These are phyloP conservation scores for Trissoscelio sp. DNA, from an alignment of 2,888 invertebrate species.

Conservation along the genomic window DNA sequence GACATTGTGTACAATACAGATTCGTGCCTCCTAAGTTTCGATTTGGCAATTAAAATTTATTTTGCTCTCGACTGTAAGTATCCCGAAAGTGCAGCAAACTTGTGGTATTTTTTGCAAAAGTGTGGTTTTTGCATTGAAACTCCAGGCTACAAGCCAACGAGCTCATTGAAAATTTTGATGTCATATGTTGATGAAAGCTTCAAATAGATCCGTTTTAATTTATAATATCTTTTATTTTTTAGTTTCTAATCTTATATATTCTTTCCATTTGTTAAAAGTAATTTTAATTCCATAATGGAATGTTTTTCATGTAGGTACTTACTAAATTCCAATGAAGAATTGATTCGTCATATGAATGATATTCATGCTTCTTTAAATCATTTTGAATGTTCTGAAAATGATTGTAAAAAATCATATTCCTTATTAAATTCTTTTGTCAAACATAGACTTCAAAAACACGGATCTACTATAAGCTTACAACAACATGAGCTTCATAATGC, in stretches of 20 bases:
- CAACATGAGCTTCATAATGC: neutral
- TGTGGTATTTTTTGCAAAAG: constrained; percentile 54
- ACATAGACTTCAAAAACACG: constrained; percentile 18
- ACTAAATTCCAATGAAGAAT: neutral
- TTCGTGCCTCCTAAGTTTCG: constrained; percentile 29
- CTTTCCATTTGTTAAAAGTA: too few species aligned
- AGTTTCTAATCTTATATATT: neutral
- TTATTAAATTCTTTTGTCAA: constrained; percentile 29
- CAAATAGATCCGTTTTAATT: neutral
- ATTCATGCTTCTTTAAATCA: neutral
- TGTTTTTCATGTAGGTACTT: constrained; percentile 5
- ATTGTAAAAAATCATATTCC: constrained; percentile 33
- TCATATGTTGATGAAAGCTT: neutral
- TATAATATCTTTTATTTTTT: neutral
- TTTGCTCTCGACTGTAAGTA: constrained; percentile 22
- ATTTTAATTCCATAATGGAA: neutral
- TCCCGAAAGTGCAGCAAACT: constrained; percentile 1
- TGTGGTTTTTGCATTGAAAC: constrained; percentile 15
- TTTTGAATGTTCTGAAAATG: constrained; percentile 26
- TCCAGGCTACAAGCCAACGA: neutral
- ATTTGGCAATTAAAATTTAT: constrained; percentile 27
- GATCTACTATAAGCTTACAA: neutral
- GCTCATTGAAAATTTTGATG: constrained; percentile 11
- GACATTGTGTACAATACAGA: constrained; percentile 2
- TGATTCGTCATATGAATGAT: constrained; percentile 17